Evolutionary conservation across 2,888 invertebrate genomes (phyloP).

Genomic region (Electrophaes corylata): DNA sequence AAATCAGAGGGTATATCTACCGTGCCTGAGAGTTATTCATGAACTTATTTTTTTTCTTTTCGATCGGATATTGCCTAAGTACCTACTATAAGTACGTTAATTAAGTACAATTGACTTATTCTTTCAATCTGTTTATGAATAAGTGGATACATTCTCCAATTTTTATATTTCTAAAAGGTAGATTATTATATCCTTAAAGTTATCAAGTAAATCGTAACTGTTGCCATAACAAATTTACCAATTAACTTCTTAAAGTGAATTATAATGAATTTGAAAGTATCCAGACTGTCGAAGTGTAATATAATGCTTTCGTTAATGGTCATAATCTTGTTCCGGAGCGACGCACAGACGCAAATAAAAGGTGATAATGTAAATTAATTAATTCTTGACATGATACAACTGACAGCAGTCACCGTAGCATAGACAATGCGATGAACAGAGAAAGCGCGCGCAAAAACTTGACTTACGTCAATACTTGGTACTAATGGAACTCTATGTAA

Average conservation of each 20-base stretch:
- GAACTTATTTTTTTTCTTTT: too few relatives aligned
- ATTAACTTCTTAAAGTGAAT: background rate
- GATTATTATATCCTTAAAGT: too few relatives aligned
- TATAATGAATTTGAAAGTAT: slow-evolving; percentile 6
- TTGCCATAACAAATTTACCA: background rate
- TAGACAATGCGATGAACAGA: slow-evolving; percentile 43
- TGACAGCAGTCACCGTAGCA: slow-evolving; percentile 28
- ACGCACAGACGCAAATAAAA: background rate
- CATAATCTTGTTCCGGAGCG: slow-evolving; percentile 2
- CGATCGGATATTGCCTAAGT: too few relatives aligned
- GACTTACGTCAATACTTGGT: slow-evolving; percentile 34
- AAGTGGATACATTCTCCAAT: too few relatives aligned
- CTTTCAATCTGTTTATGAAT: too few relatives aligned
- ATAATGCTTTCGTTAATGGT: slow-evolving; percentile 1
- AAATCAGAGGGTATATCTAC: too few relatives aligned
- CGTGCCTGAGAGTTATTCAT: too few relatives aligned
- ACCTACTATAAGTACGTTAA: too few relatives aligned
- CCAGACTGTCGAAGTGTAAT: background rate
- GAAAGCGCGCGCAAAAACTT: slow-evolving; percentile 46
- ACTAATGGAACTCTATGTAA: slow-evolving; percentile 24
- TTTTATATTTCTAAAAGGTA: too few relatives aligned
- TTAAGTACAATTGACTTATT: too few relatives aligned
- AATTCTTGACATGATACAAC: slow-evolving; percentile 34
- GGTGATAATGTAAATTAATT: slow-evolving; percentile 20
- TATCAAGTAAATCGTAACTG: background rate